Percentiles rank a stretch among this genome's conserved stretches.
phyloP scores from a whole-genome alignment of 2,888 invertebrate species.

The Lycia hirtaria region DNA sequence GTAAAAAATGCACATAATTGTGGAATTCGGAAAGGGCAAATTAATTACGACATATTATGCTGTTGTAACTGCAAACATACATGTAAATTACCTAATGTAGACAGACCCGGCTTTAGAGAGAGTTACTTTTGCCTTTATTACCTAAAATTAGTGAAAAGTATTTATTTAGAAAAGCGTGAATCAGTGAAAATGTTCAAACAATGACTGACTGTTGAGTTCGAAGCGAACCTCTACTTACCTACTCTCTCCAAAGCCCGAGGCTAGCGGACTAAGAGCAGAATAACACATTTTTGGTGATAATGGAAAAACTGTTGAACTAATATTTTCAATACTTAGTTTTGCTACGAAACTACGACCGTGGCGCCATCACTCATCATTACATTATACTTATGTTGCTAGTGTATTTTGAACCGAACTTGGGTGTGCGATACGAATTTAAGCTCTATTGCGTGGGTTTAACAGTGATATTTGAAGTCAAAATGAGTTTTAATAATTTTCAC shows the following conservation, averaged over 20 bases:
- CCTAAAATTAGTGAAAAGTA: neutral
- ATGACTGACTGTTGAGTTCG: conserved; percentile 3
- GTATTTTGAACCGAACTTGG: neutral
- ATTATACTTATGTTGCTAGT: neutral
- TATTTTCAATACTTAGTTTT: neutral
- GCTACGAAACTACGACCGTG: neutral
- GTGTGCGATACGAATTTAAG: no score
- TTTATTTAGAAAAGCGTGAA: neutral
- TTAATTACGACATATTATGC: no score
- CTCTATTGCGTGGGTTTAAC: no score
- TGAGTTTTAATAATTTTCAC: no score
- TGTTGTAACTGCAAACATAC: no score
- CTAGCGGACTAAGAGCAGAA: neutral
- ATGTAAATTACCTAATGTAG: no score
- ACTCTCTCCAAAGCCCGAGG: conserved; percentile 1
- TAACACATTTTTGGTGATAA: neutral
- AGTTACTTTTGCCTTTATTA: neutral
- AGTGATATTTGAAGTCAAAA: no score
- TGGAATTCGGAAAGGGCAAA: no score
- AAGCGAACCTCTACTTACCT: neutral
- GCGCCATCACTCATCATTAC: neutral
- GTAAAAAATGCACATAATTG: no score
- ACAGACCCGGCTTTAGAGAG: no score
- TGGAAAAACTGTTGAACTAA: neutral
- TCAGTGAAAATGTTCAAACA: conserved; percentile 3